Percentiles rank a stretch among this genome's conserved stretches.
phyloP scores from a whole-genome alignment of 2,113 vertebrate genomes.

The Oryzias melastigma region DNA sequence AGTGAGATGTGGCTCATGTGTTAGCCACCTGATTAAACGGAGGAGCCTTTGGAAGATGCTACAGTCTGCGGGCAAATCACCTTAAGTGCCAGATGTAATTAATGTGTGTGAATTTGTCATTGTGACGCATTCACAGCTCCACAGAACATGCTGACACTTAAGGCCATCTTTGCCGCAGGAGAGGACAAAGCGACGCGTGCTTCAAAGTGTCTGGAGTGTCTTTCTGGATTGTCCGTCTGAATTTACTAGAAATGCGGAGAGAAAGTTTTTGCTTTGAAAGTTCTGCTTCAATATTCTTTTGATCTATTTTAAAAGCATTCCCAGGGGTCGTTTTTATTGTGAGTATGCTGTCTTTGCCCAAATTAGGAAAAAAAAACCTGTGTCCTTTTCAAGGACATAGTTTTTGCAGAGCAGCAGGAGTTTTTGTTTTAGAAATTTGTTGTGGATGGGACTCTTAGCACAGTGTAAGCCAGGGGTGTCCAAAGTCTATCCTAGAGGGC shows the following conservation, averaged over 20 bases:
- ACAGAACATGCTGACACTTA: slow-evolving; percentile 15
- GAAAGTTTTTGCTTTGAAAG: no score
- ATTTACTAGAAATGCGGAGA: background rate
- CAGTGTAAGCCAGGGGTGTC: no score
- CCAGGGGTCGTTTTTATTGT: no score
- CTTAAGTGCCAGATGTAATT: slow-evolving; percentile 46
- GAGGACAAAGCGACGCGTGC: slow-evolving; percentile 1
- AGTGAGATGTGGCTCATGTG: slow-evolving; percentile 36
- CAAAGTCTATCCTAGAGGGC: no score
- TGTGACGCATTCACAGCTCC: slow-evolving; percentile 35
- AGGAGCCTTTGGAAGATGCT: slow-evolving; percentile 35
- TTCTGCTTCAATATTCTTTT: no score
- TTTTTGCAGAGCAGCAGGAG: no score
- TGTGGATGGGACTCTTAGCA: no score
- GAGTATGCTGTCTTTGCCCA: no score
- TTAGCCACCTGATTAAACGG: slow-evolving; percentile 67
- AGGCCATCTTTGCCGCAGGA: slow-evolving; percentile 21
- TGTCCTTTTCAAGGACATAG: no score
- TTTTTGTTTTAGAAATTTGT: no score
- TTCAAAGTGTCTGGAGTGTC: background rate
- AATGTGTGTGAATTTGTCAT: slow-evolving; percentile 47
- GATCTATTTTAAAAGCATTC: no score
- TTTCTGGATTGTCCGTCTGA: background rate
- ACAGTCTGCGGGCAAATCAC: slow-evolving; percentile 35
- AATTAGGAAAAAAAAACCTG: no score